A percentile compares a stretch with the other conserved stretches of the same genome.
phyloP scores from a whole-genome alignment of 2,797 vertebrate genomes.

The Urophycis tenuis region DNA sequence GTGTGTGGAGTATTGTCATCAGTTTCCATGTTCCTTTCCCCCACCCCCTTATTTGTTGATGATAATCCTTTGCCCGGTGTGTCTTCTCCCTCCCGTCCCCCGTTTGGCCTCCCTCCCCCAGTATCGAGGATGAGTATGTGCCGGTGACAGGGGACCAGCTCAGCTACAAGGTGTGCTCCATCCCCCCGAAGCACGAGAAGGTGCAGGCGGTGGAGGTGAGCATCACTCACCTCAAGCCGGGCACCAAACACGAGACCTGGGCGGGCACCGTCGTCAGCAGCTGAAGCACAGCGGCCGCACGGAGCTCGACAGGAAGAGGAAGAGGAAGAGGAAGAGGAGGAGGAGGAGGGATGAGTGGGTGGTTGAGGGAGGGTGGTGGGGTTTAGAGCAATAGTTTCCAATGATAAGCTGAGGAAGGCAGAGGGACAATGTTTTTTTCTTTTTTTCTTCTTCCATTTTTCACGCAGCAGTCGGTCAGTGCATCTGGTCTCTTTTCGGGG shows the following conservation, averaged over 20 bases:
- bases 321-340: not conserved
- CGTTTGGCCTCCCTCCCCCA: conserved; percentile 45
- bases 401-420: too few species aligned
- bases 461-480: too few species aligned
- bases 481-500: not conserved
- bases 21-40: not conserved
- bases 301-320: not conserved
- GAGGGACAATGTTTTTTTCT: too few species aligned
- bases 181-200: conserved; percentile 90
- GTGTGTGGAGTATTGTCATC: not conserved
- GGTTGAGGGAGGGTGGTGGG: not conserved
- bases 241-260: conserved; percentile 94
- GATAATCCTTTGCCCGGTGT: not conserved
- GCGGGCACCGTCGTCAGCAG: conserved; percentile 75
- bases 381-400: too few species aligned
- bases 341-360: not conserved
- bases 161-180: conserved; percentile 89
- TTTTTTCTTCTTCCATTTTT: too few species aligned
- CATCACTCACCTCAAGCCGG: conserved; percentile 87
- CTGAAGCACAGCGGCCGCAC: conserved; percentile 51
- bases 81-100: not conserved
- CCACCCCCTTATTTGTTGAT: not conserved
- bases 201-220: conserved; percentile 91
- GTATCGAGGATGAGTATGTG: conserved; percentile 92
- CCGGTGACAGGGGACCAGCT: conserved; percentile 87